Base-by-base conservation (phyloP, 2,888 invertebrate species). In the Crocallis elinguaria region DNA sequence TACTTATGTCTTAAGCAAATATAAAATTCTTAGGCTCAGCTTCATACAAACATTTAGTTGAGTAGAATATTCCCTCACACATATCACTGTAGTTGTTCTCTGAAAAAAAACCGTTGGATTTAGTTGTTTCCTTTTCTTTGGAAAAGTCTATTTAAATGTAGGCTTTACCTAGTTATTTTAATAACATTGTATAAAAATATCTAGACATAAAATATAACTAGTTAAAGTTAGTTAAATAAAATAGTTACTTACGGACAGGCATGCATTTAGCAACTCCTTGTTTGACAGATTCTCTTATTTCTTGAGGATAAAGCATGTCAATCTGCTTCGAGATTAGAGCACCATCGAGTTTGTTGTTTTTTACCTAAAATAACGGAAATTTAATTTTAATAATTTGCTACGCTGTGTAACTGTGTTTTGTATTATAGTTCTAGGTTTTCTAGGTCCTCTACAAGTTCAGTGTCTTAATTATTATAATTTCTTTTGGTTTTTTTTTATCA, bases 11-110 rank as follows among this genome's bases (percentile, higher is more conserved):
- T 51, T 14, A 87, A 7, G 88, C 84, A 39, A 88, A 88, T 49
- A 89, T 72, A 62, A 89, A 88, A 51, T 74, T 82, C 0, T 74
- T 29, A 3, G 90, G 88, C 49, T 89, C 79, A 11, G 65, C 67
- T 62, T 88, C 84, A 49, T 86, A 89, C 49, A 88, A 67, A 66
- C 90, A 90, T 66, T 84, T 88, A 0, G 75, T 73, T 4, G 82
- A 75, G 59, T 80, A 73, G 62, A 82, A 89, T 17, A 85, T 77
- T 5, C 75, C 79, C 60, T 87, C 86, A 39, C 89, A 89, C 14
- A 77, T 48, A 13, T 88, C 85, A 11, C 70, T 67, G 57, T 86
- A 88, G n/a, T 79, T 71, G 13, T 79, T 77, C 70, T 87, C 89
- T 90, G 85, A 36, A 44, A 51, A 43, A 0, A n/a, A n/a, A n/a